Conservation (phyloP, 2,797 vertebrate genomes). For the Capromys pilorides region DNA sequence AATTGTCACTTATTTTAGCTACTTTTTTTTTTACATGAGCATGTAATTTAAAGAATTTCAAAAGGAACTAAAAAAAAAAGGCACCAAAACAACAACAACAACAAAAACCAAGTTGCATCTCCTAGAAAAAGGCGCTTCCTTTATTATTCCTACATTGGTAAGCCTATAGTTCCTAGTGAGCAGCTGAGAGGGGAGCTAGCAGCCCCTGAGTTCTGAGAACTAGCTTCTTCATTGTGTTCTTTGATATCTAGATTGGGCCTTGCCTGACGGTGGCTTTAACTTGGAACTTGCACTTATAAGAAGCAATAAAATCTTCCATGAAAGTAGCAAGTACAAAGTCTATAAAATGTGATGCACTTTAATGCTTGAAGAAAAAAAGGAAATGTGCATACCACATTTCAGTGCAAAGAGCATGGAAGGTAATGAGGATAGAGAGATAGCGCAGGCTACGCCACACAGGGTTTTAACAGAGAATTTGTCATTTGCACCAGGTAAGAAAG, state of each 20-base stretch:
- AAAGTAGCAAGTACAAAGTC: background rate
- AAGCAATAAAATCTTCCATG: background rate
- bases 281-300: background rate
- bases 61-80: background rate
- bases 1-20: constrained; percentile 8
- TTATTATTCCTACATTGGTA: background rate
- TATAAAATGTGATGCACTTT: background rate
- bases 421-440: background rate
- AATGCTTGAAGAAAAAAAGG: background rate
- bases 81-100: too few relatives aligned
- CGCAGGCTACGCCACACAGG: background rate
- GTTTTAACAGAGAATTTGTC: background rate
- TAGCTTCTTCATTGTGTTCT: background rate
- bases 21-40: background rate
- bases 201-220: background rate
- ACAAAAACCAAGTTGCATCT: background rate
- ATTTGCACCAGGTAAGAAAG: background rate
- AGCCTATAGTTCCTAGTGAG: background rate
- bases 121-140: background rate
- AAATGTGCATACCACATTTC: too few relatives aligned
- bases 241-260: background rate
- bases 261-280: background rate
- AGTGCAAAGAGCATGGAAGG: background rate
- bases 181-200: background rate
- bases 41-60: background rate